Base-by-base conservation (phyloP, 2,113 vertebrate species). In the Epinephelus lanceolatus region DNA sequence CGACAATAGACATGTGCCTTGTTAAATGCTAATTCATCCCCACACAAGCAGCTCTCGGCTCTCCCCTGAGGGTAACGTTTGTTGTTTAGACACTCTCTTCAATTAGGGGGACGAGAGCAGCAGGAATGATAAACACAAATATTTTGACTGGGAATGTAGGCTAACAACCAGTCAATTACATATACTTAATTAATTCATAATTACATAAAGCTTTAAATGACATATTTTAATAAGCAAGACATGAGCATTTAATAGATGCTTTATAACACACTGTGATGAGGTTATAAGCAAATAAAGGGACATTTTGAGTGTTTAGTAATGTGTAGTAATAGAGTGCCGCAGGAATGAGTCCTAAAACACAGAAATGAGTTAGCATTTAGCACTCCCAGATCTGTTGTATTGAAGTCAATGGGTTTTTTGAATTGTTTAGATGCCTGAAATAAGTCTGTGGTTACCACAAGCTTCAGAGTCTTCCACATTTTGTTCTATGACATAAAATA, bases 1-100 rank as follows among this genome's bases (percentile, higher is more conserved):
- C 61, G 83, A 94, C 94, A 95, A 94, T 90, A 81, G 92, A 89
- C 93, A 89, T 95, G 94, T 93, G 93, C 94, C 95, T 94, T 91
- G 89, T 95, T 93, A 93, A 90, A 95, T 93, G 94, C 86, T 93
- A 94, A 95, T 92, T 81, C 80, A 71, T 57, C 84, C 88, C 62
- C 72, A 72, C 86, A 85, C 87, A 89, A 68, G 83, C 63, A 78
- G 88, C 78, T 81, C 87, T 30, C 56, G 37, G 77, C 47, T 11
- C 84, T 53, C 76, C 79, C 84, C 79, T 6, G 55, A 62, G 83
- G 87, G 52, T 0, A 2, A n/a, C n/a, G 65, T 83, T 86, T 92
- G 77, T 83, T 86, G 82, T 86, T 79, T 63, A 79, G 81, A 87
- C 78, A 81, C 47, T 80, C 40, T 71, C 65, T 69, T 83, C 68